These are phyloP conservation scores for Hypolimnas misippus DNA, from an alignment of 2,888 invertebrate species.

Conservation along the genomic window DNA sequence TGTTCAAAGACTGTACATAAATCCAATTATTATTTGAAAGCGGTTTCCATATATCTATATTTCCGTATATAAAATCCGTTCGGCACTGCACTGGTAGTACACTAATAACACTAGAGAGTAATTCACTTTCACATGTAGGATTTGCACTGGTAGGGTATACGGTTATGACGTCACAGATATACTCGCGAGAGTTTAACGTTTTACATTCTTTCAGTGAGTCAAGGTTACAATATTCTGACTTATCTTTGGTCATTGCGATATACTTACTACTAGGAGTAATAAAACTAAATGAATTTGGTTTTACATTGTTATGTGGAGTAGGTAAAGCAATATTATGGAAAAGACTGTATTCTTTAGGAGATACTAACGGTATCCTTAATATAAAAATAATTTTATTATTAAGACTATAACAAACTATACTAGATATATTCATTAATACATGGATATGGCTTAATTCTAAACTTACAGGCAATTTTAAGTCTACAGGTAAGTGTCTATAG, in stretches of 20 bases:
- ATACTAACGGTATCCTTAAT: slow-evolving; percentile 26
- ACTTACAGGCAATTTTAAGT: slow-evolving; percentile 32
- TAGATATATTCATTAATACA: slow-evolving; percentile 35
- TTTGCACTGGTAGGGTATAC: too few relatives aligned
- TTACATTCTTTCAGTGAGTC: too few relatives aligned
- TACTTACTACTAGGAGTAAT: slow-evolving; percentile 36
- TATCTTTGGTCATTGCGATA: slow-evolving; percentile 39
- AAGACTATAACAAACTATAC: slow-evolving; percentile 35
- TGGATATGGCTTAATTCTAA: slow-evolving; percentile 31
- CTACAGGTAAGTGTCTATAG: slow-evolving; percentile 34
- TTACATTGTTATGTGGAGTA: slow-evolving; percentile 27
- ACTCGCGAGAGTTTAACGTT: too few relatives aligned
- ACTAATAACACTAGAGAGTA: too few relatives aligned
- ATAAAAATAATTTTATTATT: slow-evolving; percentile 33
- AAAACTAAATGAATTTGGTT: slow-evolving; percentile 35
- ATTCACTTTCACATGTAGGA: too few relatives aligned
- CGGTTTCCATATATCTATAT: too few relatives aligned
- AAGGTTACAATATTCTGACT: slow-evolving; percentile 32
- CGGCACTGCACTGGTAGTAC: too few relatives aligned
- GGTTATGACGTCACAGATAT: too few relatives aligned
- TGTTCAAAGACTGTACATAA: too few relatives aligned
- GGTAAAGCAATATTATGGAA: slow-evolving; percentile 39
- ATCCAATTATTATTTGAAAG: too few relatives aligned
- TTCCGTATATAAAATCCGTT: too few relatives aligned
- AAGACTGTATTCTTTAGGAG: slow-evolving; percentile 19